Evolutionary conservation across 2,888 invertebrate species (phyloP).

Genomic region (Parasteatoda lunata): DNA sequence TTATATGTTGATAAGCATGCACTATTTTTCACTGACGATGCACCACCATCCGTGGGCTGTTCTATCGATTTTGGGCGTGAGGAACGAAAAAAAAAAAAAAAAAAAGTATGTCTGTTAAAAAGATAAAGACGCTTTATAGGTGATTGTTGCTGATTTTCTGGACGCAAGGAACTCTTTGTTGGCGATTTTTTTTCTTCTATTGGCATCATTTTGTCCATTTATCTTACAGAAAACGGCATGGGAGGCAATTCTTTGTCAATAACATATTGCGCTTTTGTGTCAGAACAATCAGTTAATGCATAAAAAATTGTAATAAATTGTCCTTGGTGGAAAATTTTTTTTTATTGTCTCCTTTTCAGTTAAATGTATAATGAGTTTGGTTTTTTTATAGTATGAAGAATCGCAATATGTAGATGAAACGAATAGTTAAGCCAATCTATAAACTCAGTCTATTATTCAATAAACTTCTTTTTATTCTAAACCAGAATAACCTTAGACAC

Average conservation of each 20-base stretch:
- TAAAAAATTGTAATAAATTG: conserved; percentile 16
- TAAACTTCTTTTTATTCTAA: too few species aligned
- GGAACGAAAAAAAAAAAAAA: conserved; percentile 19
- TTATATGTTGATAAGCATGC: conserved; percentile 51
- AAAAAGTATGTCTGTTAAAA: conserved; percentile 15
- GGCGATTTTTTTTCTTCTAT: conserved; percentile 19
- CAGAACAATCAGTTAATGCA: conserved; percentile 33
- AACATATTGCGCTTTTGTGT: conserved; percentile 53
- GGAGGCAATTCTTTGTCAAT: conserved; percentile 39
- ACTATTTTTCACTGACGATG: conserved; percentile 30
- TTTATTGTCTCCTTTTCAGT: too few species aligned
- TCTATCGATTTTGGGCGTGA: conserved; percentile 45
- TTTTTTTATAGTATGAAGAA: too few species aligned
- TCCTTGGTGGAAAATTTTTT: neutral
- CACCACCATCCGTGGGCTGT: neutral
- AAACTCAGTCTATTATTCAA: too few species aligned
- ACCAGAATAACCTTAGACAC: too few species aligned
- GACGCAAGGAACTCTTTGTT: neutral
- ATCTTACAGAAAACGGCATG: conserved; percentile 18
- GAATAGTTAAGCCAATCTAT: too few species aligned
- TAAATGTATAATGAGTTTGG: too few species aligned
- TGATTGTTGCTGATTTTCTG: conserved; percentile 29
- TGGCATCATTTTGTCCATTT: conserved; percentile 26
- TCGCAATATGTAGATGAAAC: too few species aligned
- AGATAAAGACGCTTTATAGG: conserved; percentile 39